Percentiles rank a stretch among this genome's conserved stretches.
Evolutionary conservation across 2,888 invertebrate species (phyloP).

Genomic region (Drosophila leonis): DNA sequence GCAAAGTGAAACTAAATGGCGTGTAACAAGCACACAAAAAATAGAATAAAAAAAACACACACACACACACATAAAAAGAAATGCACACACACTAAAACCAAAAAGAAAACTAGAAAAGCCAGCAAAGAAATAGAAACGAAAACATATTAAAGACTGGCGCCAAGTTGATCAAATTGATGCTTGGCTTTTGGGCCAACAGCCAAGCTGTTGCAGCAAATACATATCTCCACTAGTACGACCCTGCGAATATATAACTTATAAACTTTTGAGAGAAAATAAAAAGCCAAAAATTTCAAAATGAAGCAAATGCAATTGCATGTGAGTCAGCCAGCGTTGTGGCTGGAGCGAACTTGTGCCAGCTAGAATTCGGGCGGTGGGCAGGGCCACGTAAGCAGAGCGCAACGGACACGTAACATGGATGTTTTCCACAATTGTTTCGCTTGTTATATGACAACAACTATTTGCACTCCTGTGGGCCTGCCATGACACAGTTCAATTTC

Average conservation of each 20-base stretch:
- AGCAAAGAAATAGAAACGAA: slow-evolving; percentile 37
- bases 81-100: background rate
- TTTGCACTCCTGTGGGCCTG: slow-evolving; percentile 58
- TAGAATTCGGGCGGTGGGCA: background rate
- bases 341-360: slow-evolving; percentile 1
- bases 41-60: slow-evolving; percentile 5
- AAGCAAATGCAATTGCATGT: slow-evolving; percentile 58
- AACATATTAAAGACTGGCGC: slow-evolving; percentile 75
- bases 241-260: slow-evolving; percentile 55
- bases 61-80: too few relatives aligned
- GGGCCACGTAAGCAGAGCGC: slow-evolving; percentile 62
- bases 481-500: slow-evolving; percentile 74
- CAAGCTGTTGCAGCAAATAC: slow-evolving; percentile 50
- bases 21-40: slow-evolving; percentile 63
- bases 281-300: slow-evolving; percentile 29
- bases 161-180: slow-evolving; percentile 79
- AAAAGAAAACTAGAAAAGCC: slow-evolving; percentile 10
- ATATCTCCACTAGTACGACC: slow-evolving; percentile 24
- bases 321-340: slow-evolving; percentile 30
- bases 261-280: slow-evolving; percentile 49
- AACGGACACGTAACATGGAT: slow-evolving; percentile 65
- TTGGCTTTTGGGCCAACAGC: slow-evolving; percentile 66
- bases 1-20: slow-evolving; percentile 75
- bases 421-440: slow-evolving; percentile 55
- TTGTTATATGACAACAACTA: slow-evolving; percentile 42